phyloP scores from a whole-genome alignment of 2,113 vertebrate genomes.

The Syngnathus scovelli region DNA sequence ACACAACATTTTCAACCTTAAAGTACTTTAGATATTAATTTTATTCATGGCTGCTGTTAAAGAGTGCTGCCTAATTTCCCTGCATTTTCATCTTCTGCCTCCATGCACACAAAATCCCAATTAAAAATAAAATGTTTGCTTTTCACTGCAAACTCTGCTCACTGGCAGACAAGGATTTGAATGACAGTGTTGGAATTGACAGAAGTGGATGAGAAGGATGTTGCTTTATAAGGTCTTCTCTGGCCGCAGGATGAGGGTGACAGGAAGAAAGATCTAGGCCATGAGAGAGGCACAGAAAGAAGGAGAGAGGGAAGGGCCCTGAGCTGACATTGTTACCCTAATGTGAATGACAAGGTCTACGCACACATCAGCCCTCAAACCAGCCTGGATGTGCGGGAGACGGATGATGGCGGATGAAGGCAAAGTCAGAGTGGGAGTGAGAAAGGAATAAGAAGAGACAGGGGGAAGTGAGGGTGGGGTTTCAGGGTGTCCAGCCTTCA shows the following conservation, averaged over 20 bases:
- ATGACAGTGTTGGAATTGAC: conserved; percentile 72
- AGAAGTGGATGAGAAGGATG: conserved; percentile 71
- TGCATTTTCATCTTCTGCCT: background rate
- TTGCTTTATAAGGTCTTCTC: conserved; percentile 64
- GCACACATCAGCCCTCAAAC: conserved; percentile 74
- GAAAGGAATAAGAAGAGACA: conserved; percentile 44
- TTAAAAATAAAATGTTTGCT: conserved; percentile 17
- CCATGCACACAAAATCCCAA: background rate
- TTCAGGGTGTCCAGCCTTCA: conserved; percentile 58
- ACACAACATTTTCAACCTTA: conserved; percentile 4
- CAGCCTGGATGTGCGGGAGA: conserved; percentile 53
- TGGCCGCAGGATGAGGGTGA: conserved; percentile 58
- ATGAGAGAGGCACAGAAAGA: conserved; percentile 30
- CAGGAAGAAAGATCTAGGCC: conserved; percentile 50
- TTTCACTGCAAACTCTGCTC: conserved; percentile 14
- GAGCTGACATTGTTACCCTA: conserved; percentile 82
- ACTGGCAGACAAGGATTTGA: conserved; percentile 59
- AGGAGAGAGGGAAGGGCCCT: conserved; percentile 60
- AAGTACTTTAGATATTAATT: background rate
- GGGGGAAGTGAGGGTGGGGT: conserved; percentile 25
- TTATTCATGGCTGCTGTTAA: background rate
- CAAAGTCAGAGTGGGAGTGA: conserved; percentile 21
- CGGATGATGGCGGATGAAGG: conserved; percentile 22
- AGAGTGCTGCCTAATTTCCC: background rate
- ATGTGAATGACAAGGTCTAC: conserved; percentile 84